Evolutionary conservation across 2,113 vertebrate species (phyloP), one percentile per base, ranked within the genome.

Genomic region (Zingel zingel): DNA sequence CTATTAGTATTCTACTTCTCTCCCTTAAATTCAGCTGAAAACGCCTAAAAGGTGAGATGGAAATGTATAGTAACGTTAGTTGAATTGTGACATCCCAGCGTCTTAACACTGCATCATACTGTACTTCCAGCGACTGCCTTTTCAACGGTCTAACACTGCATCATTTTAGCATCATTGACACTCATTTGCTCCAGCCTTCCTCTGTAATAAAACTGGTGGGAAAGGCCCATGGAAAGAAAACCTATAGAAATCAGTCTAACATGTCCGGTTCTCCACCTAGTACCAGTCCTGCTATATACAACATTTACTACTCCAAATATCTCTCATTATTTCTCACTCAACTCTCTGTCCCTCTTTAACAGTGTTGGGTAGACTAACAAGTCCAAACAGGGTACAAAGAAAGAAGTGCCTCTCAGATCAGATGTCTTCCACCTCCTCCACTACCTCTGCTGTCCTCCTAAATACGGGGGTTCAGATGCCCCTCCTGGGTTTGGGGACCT

Each of bases 401-500:
- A 63, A n/a, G 19, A 58, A 30, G 16, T 63, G 36, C 50, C 21
- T 50, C 56, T 23, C 18, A 39, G 16, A 33, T 18, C 16, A 84
- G 62, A 93, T 93, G 91, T 78, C 86, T 1, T 69, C 78, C 4
- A 39, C 74, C 72, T 73, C 39, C 39, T 10, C 79, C 11, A 19
- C 74, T n/a, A 4, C 36, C 2, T 54, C 88, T 0, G 78, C 88
- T 7, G 91, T 96, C n/a, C 64, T 69, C 36, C 90, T 97, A 4
- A 96, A 95, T 71, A 96, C 90, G 0, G 95, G 95, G 11, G 77
- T 82, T 14, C 88, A 64, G 21, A 97, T 97, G 96, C 96, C 96
- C 0, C 84, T 96, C 19, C 56, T 97, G 81, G 96, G 96, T n/a
- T 70, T 97, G 63, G 96, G 96, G 59, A 97, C 95, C 16, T 96